Evolutionary conservation across 2,113 vertebrate species (phyloP).

Genomic region (Phocoena sinus): DNA sequence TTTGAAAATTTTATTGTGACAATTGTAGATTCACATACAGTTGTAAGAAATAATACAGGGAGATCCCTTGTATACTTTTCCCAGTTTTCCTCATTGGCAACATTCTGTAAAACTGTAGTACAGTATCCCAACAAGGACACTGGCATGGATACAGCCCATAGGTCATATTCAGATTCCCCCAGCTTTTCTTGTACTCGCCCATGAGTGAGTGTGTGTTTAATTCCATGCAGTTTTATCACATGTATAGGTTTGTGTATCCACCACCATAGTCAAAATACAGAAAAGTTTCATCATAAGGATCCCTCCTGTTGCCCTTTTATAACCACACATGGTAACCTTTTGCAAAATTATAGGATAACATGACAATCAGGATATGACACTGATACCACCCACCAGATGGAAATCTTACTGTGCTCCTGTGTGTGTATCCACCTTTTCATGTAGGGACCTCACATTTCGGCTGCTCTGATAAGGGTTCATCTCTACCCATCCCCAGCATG

Average conservation of each 20-base stretch:
- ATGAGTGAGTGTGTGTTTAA: rapidly evolving
- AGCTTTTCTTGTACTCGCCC: neutral
- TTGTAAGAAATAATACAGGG: neutral
- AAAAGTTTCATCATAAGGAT: no score
- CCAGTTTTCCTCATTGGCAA: neutral
- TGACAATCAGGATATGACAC: neutral
- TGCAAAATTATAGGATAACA: no score
- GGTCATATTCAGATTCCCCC: neutral
- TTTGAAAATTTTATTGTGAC: neutral
- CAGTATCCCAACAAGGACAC: neutral
- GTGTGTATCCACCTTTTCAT: neutral
- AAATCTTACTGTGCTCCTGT: neutral
- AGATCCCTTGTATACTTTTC: neutral
- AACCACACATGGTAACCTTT: neutral
- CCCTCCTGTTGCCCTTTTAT: neutral
- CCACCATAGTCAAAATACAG: neutral
- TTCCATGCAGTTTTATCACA: neutral
- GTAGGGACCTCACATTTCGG: neutral
- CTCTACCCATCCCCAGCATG: rapidly evolving
- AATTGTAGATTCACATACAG: neutral
- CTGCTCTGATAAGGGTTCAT: neutral
- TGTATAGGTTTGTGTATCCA: neutral
- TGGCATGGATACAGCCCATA: neutral
- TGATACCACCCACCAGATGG: no score
- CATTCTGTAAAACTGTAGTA: neutral